These are phyloP conservation scores for Sebastes hubbsi DNA, from an alignment of 2,797 vertebrate species.

Conservation along the genomic window DNA sequence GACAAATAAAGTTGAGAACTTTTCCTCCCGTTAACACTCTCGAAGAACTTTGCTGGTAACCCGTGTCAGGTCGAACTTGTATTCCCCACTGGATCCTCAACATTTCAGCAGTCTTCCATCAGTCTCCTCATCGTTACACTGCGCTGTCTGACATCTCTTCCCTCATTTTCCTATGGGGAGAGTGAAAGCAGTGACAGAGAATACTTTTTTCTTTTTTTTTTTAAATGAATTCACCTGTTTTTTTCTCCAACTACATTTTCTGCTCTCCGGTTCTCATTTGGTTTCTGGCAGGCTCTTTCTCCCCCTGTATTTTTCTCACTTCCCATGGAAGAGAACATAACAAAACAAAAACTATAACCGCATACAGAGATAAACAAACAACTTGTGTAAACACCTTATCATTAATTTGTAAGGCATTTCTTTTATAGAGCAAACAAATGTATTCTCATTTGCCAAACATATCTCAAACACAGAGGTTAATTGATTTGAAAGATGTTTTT, in stretches of 20 bases:
- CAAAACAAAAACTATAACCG: not conserved
- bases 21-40: not conserved
- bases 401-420: not conserved
- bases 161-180: slow-evolving; percentile 20
- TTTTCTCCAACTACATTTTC: not conserved
- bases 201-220: not conserved
- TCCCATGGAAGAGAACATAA: not conserved
- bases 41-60: slow-evolving; percentile 24
- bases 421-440: not conserved
- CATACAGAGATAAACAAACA: not conserved
- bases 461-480: slow-evolving; percentile 37
- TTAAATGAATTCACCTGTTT: slow-evolving; percentile 1
- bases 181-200: slow-evolving; percentile 10
- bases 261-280: not conserved
- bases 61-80: slow-evolving; percentile 6
- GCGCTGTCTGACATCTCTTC: slow-evolving; percentile 21
- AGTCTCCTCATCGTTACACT: slow-evolving; percentile 4
- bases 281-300: not conserved
- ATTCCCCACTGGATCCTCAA: slow-evolving; percentile 15
- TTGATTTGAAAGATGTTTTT: slow-evolving; percentile 30
- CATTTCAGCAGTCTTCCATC: slow-evolving; percentile 24
- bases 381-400: not conserved
- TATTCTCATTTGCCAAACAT: slow-evolving; percentile 14
- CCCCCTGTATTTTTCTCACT: not conserved
- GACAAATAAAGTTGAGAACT: slow-evolving; percentile 22